Conservation (phyloP, 2,113 vertebrate genomes). For the Glareola pratincola region DNA sequence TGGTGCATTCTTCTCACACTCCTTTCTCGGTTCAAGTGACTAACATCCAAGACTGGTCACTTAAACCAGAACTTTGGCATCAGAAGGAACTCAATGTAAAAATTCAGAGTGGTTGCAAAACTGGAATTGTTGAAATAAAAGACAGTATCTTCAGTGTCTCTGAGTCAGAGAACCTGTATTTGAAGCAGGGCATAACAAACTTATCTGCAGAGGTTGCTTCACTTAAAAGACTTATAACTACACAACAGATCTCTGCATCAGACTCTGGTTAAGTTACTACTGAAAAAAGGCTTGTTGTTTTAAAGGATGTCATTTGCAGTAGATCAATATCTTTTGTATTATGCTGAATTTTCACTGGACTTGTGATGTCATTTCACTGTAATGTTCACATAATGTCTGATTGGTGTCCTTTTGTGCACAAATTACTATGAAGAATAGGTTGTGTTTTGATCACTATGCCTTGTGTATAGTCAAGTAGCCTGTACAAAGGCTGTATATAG, state of each 20-base stretch:
- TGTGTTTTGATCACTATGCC: constrained; percentile 77
- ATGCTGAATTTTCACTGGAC: constrained; percentile 82
- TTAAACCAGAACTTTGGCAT: constrained; percentile 85
- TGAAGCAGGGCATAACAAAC: constrained; percentile 81
- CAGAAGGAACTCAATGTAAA: constrained; percentile 77
- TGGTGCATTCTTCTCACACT: constrained; percentile 77
- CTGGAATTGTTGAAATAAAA: constrained; percentile 69
- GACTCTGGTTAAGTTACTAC: constrained; percentile 80
- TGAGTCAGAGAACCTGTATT: constrained; percentile 80
- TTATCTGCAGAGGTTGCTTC: constrained; percentile 84
- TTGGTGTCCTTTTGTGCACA: constrained; percentile 80
- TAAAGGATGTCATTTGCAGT: constrained; percentile 74
- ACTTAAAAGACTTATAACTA: constrained; percentile 83
- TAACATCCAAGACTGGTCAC: constrained; percentile 88
- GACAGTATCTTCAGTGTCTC: constrained; percentile 77
- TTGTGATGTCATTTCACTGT: constrained; percentile 89
- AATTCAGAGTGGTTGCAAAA: constrained; percentile 72
- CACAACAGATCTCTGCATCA: constrained; percentile 81
- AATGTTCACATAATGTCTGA: constrained; percentile 78
- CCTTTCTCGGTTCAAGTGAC: constrained; percentile 89
- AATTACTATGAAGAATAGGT: constrained; percentile 75
- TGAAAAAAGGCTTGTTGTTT: constrained; percentile 69
- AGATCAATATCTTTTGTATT: constrained; percentile 79
- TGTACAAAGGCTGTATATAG: constrained; percentile 78
- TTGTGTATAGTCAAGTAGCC: constrained; percentile 80